phyloP scores from a whole-genome alignment of 2,113 vertebrate genomes.

The Saccopteryx bilineata region DNA sequence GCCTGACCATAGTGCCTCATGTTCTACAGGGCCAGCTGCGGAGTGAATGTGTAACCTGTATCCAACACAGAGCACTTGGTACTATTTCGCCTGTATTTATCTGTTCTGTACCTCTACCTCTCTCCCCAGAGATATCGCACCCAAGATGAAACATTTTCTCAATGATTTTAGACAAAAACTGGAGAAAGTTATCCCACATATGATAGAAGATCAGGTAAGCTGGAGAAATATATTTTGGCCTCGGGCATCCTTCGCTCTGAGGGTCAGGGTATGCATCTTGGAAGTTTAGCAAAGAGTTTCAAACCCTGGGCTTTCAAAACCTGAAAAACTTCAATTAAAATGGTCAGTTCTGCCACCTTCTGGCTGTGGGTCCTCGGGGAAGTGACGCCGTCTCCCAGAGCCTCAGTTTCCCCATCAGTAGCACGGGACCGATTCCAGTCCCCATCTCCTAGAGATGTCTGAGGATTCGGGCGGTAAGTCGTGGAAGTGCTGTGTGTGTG shows the following conservation, averaged over 20 bases:
- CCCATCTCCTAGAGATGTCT: not conserved
- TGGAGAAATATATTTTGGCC: not conserved
- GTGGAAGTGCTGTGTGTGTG: not conserved
- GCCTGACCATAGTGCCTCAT: not conserved
- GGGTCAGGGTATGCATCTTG: not conserved
- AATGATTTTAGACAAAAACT: conserved; percentile 57
- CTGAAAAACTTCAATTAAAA: not conserved
- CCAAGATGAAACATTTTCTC: conserved; percentile 65
- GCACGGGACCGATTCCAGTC: not conserved
- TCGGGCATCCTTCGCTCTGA: not conserved
- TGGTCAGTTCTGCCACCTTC: not conserved
- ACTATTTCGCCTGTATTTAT: too few relatives aligned
- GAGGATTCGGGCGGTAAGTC: not conserved
- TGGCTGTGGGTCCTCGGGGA: conserved; percentile 15
- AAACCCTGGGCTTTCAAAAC: not conserved
- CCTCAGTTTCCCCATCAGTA: not conserved
- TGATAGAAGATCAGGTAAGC: conserved; percentile 76
- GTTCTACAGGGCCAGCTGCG: not conserved
- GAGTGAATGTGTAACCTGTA: not conserved
- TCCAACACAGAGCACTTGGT: not conserved
- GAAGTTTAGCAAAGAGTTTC: not conserved
- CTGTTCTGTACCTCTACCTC: not conserved
- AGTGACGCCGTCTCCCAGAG: conserved; percentile 51
- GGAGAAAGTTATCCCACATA: conserved; percentile 53
- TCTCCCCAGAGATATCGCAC: conserved; percentile 57